These are phyloP conservation scores for Amniataba percoides DNA, from an alignment of 2,797 vertebrate species.

Conservation along the genomic window DNA sequence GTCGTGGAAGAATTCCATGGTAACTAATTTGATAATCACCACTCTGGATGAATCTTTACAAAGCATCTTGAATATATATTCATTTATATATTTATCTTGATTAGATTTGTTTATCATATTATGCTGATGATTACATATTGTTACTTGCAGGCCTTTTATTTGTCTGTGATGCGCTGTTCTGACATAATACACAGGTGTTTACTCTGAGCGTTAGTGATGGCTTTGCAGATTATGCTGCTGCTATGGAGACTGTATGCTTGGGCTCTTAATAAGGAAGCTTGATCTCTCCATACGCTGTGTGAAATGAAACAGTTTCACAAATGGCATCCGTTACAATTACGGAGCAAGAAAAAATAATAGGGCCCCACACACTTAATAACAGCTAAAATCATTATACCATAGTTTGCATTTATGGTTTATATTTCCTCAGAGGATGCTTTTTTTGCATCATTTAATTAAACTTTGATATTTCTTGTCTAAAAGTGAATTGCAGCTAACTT, in stretches of 20 bases:
- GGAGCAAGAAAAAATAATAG: not conserved
- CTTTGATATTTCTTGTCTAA: not conserved
- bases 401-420: not conserved
- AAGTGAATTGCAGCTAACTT: not conserved
- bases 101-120: not conserved
- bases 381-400: not conserved
- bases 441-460: not conserved
- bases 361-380: not conserved
- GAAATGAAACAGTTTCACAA: not conserved
- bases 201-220: not conserved
- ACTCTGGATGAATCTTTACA: not conserved
- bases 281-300: not conserved
- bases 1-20: slow-evolving; percentile 18
- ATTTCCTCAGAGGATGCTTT: not conserved
- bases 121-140: slow-evolving; percentile 1
- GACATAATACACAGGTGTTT: not conserved
- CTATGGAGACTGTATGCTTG: not conserved
- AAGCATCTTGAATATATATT: not conserved
- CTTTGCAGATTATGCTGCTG: not conserved
- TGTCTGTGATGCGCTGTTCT: not conserved
- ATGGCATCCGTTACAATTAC: not conserved
- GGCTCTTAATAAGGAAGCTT: not conserved
- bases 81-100: not conserved
- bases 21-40: not conserved
- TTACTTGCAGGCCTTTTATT: not conserved